Conservation (phyloP, 2,888 invertebrate species). For the Fissipunctia ypsillon region DNA sequence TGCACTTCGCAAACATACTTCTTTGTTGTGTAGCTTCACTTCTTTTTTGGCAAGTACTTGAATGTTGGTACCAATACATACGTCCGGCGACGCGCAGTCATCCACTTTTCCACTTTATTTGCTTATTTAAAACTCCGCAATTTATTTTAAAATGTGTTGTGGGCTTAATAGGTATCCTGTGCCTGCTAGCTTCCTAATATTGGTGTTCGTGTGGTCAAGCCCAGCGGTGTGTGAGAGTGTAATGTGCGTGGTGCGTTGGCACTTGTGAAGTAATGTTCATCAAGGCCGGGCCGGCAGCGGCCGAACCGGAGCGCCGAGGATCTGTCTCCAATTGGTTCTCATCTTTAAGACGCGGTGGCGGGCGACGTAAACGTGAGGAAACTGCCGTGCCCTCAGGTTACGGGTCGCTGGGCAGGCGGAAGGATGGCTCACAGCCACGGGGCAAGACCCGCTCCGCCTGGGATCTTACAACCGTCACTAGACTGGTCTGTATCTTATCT, state of each 20-base stretch:
- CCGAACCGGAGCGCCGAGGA: conserved; percentile 92
- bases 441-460: conserved; percentile 90
- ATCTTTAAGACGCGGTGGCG: conserved; percentile 92
- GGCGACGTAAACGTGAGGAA: conserved; percentile 87
- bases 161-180: conserved; percentile 84
- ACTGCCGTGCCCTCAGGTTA: conserved; percentile 83
- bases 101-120: conserved; percentile 84
- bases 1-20: conserved; percentile 78
- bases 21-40: conserved; percentile 83
- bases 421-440: conserved; percentile 85
- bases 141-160: conserved; percentile 76
- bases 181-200: conserved; percentile 81
- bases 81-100: conserved; percentile 80
- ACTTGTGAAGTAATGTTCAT: conserved; percentile 89
- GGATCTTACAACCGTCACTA: conserved; percentile 91
- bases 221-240: conserved; percentile 77
- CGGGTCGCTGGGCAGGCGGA: conserved; percentile 89
- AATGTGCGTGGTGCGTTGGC: conserved; percentile 83
- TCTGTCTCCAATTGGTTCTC: conserved; percentile 95
- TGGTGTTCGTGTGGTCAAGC: conserved; percentile 76
- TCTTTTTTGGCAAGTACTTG: conserved; percentile 79
- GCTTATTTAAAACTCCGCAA: conserved; percentile 79
- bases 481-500: conserved; percentile 89
- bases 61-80: conserved; percentile 73
- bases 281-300: conserved; percentile 86